A percentile compares a stretch with the other conserved stretches of the same genome.
phyloP scores from a whole-genome alignment of 35 echinoderm and acorn worm species.

The Holothuria glaberrima region DNA sequence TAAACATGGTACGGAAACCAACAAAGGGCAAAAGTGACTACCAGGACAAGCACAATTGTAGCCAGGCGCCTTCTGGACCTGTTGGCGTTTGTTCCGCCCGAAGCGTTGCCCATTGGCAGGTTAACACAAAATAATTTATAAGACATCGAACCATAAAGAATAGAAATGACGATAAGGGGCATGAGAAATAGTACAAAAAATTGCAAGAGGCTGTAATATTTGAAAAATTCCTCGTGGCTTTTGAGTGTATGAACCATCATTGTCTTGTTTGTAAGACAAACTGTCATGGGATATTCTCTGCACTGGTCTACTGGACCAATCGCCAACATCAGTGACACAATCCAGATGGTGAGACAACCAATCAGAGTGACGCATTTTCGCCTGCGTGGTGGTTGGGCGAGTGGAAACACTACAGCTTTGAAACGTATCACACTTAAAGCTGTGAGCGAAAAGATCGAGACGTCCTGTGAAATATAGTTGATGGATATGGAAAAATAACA shows the following conservation, averaged over 20 bases:
- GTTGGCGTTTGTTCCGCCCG: neutral
- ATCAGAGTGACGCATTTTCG: constrained; percentile 13
- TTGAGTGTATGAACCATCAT: neutral
- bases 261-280: neutral
- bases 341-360: constrained; percentile 24
- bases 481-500: constrained; percentile 44
- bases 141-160: constrained; percentile 44
- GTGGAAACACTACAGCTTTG: constrained; percentile 30
- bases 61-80: constrained; percentile 31
- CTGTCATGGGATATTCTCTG: neutral
- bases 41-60: constrained; percentile 33
- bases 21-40: constrained; percentile 26
- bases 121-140: constrained; percentile 51
- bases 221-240: neutral
- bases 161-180: constrained; percentile 33
- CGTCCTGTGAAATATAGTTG: constrained; percentile 45
- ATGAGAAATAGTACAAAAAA: constrained; percentile 33
- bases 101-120: constrained; percentile 18
- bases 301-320: neutral
- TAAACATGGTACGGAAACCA: constrained; percentile 51
- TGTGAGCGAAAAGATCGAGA: constrained; percentile 39
- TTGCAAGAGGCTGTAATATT: constrained; percentile 13
- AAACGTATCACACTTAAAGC: constrained; percentile 46
- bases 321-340: neutral
- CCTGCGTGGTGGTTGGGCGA: constrained; percentile 2